Conservation (phyloP, 2,797 vertebrate genomes). For the Philypnodon macrostomus region DNA sequence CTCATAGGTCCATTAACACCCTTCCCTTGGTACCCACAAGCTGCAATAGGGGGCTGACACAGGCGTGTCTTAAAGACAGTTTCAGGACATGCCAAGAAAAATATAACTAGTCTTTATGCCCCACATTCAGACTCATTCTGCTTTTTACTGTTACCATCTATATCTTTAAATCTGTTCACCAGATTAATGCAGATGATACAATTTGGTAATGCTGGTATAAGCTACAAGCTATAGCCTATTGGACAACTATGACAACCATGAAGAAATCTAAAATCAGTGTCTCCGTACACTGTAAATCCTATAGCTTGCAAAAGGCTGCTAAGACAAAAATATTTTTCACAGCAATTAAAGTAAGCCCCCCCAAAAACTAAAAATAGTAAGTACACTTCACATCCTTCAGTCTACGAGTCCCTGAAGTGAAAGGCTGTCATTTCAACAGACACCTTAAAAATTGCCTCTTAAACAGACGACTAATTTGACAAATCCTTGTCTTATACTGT, state of each 20-base stretch:
- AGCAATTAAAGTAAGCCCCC: too few species aligned
- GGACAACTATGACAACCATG: too few species aligned
- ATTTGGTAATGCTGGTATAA: too few species aligned
- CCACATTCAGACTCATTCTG: constrained; percentile 56
- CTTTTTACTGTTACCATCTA: constrained; percentile 25
- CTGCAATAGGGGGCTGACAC: constrained; percentile 68
- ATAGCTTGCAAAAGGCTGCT: too few species aligned
- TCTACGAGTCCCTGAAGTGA: constrained; percentile 19
- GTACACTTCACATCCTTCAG: constrained; percentile 8
- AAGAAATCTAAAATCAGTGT: too few species aligned
- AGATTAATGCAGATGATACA: too few species aligned
- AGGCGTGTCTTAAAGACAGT: constrained; percentile 71
- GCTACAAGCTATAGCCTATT: too few species aligned
- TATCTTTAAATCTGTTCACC: constrained; percentile 13
- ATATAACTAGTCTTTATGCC: constrained; percentile 67
- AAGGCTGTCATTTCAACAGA: constrained; percentile 30
- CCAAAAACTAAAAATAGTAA: constrained; percentile 6
- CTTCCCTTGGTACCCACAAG: constrained; percentile 74
- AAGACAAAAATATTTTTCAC: too few species aligned
- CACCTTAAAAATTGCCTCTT: constrained; percentile 36
- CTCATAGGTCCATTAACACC: constrained; percentile 80
- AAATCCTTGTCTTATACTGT: constrained; percentile 72
- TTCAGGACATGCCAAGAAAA: constrained; percentile 77
- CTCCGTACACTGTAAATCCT: too few species aligned
- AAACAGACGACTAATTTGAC: constrained; percentile 70